phyloP scores from a whole-genome alignment of 2,797 vertebrate genomes.

The Pipistrellus pygmaeus region DNA sequence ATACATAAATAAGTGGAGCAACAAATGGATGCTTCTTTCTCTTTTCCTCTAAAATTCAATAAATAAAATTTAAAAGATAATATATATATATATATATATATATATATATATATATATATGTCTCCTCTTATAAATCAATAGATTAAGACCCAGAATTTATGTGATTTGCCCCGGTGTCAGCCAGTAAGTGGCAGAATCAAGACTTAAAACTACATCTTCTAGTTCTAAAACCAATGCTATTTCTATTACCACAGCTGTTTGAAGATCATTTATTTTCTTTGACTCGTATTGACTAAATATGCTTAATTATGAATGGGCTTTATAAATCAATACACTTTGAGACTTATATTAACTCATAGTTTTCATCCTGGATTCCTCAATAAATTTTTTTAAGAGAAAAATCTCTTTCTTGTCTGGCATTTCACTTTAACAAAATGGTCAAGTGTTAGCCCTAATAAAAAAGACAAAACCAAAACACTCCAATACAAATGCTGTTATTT shows the following conservation, averaged over 20 bases:
- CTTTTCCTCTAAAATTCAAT: not conserved
- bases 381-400: conserved; percentile 12
- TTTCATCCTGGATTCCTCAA: conserved; percentile 59
- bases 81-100: not conserved
- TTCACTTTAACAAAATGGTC: conserved; percentile 57
- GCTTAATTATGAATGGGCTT: not conserved
- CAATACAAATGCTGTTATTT: conserved; percentile 54
- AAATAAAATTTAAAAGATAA: not conserved
- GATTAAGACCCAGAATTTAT: conserved; percentile 37
- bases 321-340: conserved; percentile 58
- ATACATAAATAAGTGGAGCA: not conserved
- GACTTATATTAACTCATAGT: conserved; percentile 22
- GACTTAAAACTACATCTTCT: conserved; percentile 17
- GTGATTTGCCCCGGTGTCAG: not conserved
- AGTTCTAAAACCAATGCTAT: not conserved
- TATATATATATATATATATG: not conserved
- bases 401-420: not conserved
- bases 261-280: conserved; percentile 27
- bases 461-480: not conserved
- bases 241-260: not conserved
- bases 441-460: conserved; percentile 19
- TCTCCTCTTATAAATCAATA: not conserved
- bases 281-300: conserved; percentile 42
- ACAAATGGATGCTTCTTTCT: not conserved
- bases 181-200: conserved; percentile 35